These are phyloP conservation scores for Percopsis transmontana DNA, from an alignment of 2,113 vertebrate genomes.

Conservation along the genomic window DNA sequence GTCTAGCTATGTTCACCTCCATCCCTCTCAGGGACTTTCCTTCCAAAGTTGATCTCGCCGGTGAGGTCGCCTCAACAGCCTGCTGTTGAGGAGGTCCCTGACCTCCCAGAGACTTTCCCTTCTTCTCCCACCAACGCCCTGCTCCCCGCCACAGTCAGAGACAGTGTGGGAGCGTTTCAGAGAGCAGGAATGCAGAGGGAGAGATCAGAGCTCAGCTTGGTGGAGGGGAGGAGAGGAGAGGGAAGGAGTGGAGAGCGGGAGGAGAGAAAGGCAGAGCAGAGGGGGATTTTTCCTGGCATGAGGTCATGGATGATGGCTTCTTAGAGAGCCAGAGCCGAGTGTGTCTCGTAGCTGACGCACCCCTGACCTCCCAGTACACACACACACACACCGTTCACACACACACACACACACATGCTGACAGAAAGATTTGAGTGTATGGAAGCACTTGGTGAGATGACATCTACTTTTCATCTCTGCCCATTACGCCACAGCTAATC, in stretches of 20 bases:
- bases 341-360: conserved; percentile 64
- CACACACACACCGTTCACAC: neutral
- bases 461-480: conserved; percentile 58
- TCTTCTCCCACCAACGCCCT: conserved; percentile 14
- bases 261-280: conserved; percentile 30
- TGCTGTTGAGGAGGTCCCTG: conserved; percentile 61
- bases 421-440: conserved; percentile 25
- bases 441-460: conserved; percentile 44
- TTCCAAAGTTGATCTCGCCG: conserved; percentile 27
- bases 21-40: conserved; percentile 25
- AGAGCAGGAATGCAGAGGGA: conserved; percentile 71
- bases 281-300: conserved; percentile 79
- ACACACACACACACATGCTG: neutral
- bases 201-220: conserved; percentile 50
- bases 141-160: conserved; percentile 29
- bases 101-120: conserved; percentile 60
- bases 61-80: conserved; percentile 37
- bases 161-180: conserved; percentile 74
- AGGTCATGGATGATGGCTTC: conserved; percentile 75
- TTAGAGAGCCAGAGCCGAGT: conserved; percentile 53
- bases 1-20: conserved; percentile 30
- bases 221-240: conserved; percentile 48
- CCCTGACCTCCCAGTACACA: conserved; percentile 56
- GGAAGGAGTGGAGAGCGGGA: conserved; percentile 9
- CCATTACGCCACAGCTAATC: conserved; percentile 62